Evolutionary conservation across 2,113 vertebrate species (phyloP), one percentile per base, ranked within the genome.

Genomic region (Proteles cristata): DNA sequence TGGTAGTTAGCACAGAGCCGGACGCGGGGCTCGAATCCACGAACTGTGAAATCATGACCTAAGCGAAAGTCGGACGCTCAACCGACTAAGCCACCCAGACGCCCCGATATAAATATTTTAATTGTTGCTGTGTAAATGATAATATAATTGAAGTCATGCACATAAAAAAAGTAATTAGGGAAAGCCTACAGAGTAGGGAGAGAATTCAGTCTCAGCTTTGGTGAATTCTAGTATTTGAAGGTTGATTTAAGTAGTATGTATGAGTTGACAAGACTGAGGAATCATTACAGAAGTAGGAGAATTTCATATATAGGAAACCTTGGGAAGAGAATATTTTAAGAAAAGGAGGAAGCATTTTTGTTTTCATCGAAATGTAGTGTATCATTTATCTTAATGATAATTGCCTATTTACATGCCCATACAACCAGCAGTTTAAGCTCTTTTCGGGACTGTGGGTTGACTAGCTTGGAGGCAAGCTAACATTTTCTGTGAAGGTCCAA

Each of bases 311-410:
- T 83, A 88, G 76, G 76, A 93, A 89, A 14, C 43, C 39, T 89
- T 77, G 76, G n/a, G 12, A 93, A 88, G 43, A 87, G 17, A 69
- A 43, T 71, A 45, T 92, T 93, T 92, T 63, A 93, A 58, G 50
- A 93, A 97, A 82, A 73, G 7, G 31, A 83, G 21, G 11, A 94
- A 83, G 17, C 43, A 81, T 86, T 81, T 95, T 92, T 88, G 26
- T 81, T 58, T 4, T 87, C 14, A 61, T 90, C 33, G 21, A 84
- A 43, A 58, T 61, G 50, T 0, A 81, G 39, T 76, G 39, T 91
- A 63, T 96, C 23, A 66, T 48, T 97, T 66, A 77, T 39, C 10
- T 82, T 84, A 74, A 76, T 97, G 28, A 48, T 81, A 88, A 77
- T 96, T 85, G 25, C 10, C 48, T 87, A 0, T 53, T 68, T 48